Evolutionary conservation across 2,113 vertebrate genomes (phyloP).

Genomic region (Mormyrus iriodes): DNA sequence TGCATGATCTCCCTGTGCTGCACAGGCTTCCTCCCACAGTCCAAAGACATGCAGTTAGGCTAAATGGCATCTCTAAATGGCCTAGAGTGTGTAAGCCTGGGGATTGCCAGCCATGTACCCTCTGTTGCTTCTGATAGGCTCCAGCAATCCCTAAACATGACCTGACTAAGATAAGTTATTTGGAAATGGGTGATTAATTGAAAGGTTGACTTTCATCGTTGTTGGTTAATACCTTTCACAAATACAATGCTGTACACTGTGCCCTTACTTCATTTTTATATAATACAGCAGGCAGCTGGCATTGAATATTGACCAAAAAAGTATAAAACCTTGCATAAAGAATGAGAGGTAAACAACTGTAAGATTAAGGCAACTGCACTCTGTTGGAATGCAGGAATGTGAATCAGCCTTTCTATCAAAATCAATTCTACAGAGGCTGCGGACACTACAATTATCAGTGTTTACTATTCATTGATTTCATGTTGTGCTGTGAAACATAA

Average conservation of each 20-base stretch:
- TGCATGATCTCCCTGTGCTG: background rate
- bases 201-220: background rate
- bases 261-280: background rate
- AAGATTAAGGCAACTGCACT: conserved; percentile 6
- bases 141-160: background rate
- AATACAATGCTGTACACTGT: background rate
- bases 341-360: conserved; percentile 11
- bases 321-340: background rate
- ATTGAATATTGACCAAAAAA: background rate
- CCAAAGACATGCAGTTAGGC: background rate
- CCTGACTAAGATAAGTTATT: background rate
- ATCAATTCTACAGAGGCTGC: conserved; percentile 39
- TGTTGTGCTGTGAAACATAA: conserved; percentile 38
- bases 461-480: conserved; percentile 50
- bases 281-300: background rate
- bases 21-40: background rate
- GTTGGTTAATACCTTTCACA: background rate
- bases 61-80: background rate
- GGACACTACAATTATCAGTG: conserved; percentile 39
- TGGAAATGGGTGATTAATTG: background rate
- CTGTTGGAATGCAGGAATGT: conserved; percentile 32
- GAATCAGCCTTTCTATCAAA: conserved; percentile 34
- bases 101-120: background rate
- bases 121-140: background rate
- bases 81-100: background rate